Conservation (phyloP, 2,888 invertebrate species). For the Pyrrhosoma nymphula region DNA sequence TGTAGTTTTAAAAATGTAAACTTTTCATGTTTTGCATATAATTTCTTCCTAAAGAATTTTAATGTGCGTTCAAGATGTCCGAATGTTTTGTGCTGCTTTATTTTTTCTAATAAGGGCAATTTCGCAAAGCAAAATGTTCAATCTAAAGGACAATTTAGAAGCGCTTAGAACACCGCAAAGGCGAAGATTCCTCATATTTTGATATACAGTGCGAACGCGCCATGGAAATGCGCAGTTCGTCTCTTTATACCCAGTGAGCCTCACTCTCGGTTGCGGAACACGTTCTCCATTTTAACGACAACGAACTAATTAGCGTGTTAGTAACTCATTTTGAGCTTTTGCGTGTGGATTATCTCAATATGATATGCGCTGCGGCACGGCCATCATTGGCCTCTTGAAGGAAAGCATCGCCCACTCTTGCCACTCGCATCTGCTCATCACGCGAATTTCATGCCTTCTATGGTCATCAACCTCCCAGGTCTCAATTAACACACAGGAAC, state of each 20-base stretch:
- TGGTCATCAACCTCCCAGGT: background rate
- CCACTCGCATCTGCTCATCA: background rate
- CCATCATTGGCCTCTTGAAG: background rate
- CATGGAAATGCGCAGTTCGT: background rate
- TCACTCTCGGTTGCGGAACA: background rate
- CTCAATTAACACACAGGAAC: background rate
- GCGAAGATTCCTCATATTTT: no score
- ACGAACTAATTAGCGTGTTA: background rate
- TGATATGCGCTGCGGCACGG: background rate
- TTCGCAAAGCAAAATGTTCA: no score
- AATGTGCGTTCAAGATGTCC: no score
- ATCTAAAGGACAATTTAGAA: no score
- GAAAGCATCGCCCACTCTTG: conserved; percentile 1
- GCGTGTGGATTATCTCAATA: conserved; percentile 21
- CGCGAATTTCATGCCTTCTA: background rate
- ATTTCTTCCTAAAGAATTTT: no score
- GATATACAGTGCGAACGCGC: no score
- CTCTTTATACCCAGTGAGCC: background rate
- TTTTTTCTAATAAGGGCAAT: no score
- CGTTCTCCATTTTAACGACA: background rate
- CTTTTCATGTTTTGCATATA: no score
- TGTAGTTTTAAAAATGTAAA: no score
- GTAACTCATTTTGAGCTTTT: conserved; percentile 7
- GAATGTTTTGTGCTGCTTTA: no score
- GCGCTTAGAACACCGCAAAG: no score